A percentile compares a stretch with the other conserved stretches of the same genome.
phyloP scores from a whole-genome alignment of 2,797 vertebrate species.

The Neoniphon sammara region DNA sequence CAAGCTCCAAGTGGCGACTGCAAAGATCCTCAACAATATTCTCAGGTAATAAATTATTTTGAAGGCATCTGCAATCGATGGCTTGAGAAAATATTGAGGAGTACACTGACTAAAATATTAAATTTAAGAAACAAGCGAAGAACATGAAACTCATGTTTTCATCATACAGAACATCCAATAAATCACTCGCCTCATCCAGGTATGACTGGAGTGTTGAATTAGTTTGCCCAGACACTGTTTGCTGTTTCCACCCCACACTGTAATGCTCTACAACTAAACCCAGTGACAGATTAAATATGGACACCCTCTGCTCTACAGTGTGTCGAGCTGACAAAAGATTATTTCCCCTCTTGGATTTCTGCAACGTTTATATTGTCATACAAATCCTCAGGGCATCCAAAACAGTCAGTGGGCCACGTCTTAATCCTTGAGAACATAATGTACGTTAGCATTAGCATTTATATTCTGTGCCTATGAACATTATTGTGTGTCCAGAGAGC shows the following conservation, averaged over 20 bases:
- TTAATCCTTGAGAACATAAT: conserved; percentile 72
- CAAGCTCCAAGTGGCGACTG: conserved; percentile 22
- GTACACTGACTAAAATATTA: neutral
- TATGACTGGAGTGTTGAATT: too few relatives aligned
- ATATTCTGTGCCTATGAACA: conserved; percentile 54
- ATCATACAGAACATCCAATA: too few relatives aligned
- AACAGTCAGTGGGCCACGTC: conserved; percentile 58
- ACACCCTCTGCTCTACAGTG: conserved; percentile 29
- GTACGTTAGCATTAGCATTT: conserved; percentile 73
- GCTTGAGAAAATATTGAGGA: too few relatives aligned
- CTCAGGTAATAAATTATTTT: neutral
- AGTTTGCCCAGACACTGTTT: neutral
- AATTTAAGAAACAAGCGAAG: too few relatives aligned
- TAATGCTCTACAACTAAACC: neutral
- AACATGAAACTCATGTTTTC: too few relatives aligned
- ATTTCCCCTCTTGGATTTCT: conserved; percentile 56
- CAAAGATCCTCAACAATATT: neutral
- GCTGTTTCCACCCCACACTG: neutral
- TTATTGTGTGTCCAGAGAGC: conserved; percentile 53
- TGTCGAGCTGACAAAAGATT: conserved; percentile 61
- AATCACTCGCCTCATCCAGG: too few relatives aligned
- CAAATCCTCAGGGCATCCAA: conserved; percentile 61
- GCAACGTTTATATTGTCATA: conserved; percentile 64
- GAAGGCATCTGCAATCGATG: conserved; percentile 9
- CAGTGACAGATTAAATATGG: conserved; percentile 25